Evolutionary conservation across 2,797 vertebrate genomes (phyloP).

Genomic region (Borostomias antarcticus): DNA sequence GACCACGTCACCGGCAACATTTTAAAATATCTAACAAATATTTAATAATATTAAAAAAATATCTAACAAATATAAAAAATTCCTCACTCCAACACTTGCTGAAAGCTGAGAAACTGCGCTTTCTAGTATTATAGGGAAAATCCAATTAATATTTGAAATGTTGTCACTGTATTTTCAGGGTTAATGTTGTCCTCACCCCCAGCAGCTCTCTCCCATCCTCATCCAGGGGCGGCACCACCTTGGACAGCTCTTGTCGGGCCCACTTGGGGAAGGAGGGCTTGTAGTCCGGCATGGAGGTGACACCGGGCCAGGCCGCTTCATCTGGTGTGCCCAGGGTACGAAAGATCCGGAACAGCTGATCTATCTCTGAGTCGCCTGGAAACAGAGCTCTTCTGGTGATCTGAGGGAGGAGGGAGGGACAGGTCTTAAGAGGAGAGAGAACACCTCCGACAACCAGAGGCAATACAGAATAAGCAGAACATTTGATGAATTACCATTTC

Average conservation of each 20-base stretch:
- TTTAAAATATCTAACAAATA: too few species aligned
- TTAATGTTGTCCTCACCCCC: constrained; percentile 75
- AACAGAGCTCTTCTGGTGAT: constrained; percentile 90
- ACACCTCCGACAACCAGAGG: not conserved
- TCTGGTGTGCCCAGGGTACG: constrained; percentile 94
- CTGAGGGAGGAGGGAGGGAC: constrained; percentile 59
- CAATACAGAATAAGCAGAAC: not conserved
- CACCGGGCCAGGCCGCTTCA: constrained; percentile 89
- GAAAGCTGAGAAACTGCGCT: too few species aligned
- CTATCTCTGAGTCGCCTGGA: constrained; percentile 95
- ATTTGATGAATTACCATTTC: constrained; percentile 85
- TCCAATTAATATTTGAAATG: too few species aligned
- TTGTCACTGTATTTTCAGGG: not conserved
- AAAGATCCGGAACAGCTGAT: constrained; percentile 95
- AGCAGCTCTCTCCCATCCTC: constrained; percentile 91
- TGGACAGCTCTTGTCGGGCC: constrained; percentile 89
- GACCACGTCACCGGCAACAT: too few species aligned
- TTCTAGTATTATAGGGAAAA: too few species aligned
- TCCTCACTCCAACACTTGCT: too few species aligned
- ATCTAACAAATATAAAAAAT: too few species aligned
- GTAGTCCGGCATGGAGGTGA: constrained; percentile 95
- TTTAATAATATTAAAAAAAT: not conserved
- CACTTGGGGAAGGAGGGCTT: constrained; percentile 95
- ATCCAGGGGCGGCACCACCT: constrained; percentile 90
- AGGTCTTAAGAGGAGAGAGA: not conserved